Conservation (phyloP, 2,797 vertebrate species). For the Notolepis coatsorum region DNA sequence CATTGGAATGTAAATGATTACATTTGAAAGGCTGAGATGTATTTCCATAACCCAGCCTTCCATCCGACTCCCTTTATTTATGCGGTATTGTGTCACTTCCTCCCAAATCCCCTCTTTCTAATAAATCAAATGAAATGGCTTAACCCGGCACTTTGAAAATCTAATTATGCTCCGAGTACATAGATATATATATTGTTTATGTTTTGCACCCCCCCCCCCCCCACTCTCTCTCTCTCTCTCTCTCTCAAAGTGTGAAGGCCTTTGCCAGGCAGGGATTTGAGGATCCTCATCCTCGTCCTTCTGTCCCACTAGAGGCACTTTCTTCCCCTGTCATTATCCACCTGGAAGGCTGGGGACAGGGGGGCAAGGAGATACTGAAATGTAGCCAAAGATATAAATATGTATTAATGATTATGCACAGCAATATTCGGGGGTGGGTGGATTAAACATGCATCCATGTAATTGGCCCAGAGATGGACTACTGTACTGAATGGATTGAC, state of each 20-base stretch:
- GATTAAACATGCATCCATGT: slow-evolving; percentile 50
- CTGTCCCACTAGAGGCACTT: slow-evolving; percentile 60
- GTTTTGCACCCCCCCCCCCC: background rate
- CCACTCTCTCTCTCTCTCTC: too few species aligned
- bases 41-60: slow-evolving; percentile 17
- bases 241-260: background rate
- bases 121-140: slow-evolving; percentile 21
- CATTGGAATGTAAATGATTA: slow-evolving; percentile 31
- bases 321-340: slow-evolving; percentile 57
- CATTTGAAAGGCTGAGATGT: slow-evolving; percentile 13
- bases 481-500: slow-evolving; percentile 32
- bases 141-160: background rate
- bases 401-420: slow-evolving; percentile 50
- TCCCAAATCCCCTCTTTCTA: background rate
- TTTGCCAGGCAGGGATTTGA: slow-evolving; percentile 21
- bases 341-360: slow-evolving; percentile 50
- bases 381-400: slow-evolving; percentile 59
- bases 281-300: slow-evolving; percentile 29
- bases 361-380: slow-evolving; percentile 37
- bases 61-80: slow-evolving; percentile 18
- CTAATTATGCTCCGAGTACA: background rate
- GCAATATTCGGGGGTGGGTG: slow-evolving; percentile 36
- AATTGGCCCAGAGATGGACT: slow-evolving; percentile 25
- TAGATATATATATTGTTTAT: background rate
- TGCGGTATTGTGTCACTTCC: slow-evolving; percentile 1